Base-by-base conservation (phyloP, 2,888 invertebrate species). In the Eremobia ochroleuca region DNA sequence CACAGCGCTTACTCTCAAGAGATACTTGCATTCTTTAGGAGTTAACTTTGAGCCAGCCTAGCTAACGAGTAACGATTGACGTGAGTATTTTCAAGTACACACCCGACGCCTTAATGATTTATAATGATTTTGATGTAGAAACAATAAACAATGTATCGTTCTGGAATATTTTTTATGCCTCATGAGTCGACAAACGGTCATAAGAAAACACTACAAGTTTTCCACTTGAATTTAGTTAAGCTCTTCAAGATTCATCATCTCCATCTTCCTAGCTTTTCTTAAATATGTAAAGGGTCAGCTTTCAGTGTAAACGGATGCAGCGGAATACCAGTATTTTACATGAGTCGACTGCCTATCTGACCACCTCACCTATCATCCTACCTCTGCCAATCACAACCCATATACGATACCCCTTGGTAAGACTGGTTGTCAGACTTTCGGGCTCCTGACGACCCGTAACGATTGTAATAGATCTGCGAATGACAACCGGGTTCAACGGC, bases 41-140 rank as follows among this genome's bases (percentile, higher is more conserved):
- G 93, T 94, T 94, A 93, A 94, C 93, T 94, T 91, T 90, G 91
- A 93, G 91, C 88, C 91, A 87, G 89, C 88, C 92, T 91, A 92
- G 91, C 95, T 96, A 96, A 96, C 95, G 96, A 96, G 95, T 94
- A 91, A 93, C 94, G 94, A 95, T 94, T 94, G 95, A 95, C 92
- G 94, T 89, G 89, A 94, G 94, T 92, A 92, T 94, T 92, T 92
- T 93, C 91, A 92, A 92, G 91, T 92, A 91, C 88, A 93, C 92
- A 94, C 92, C 90, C 89, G 89, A 89, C 85, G 90, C 90, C 89
- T 89, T 91, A 91, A 91, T 92, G 91, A 92, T 92, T 90, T 87
- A 90, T 90, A 92, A 92, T 90, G 89, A 90, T 89, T 90, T 87
- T 77, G 85, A 88, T 86, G 76, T 84, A 88, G 87, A 87, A 90